Percentiles rank a stretch among this genome's conserved stretches.
These are phyloP conservation scores for Brotula barbata DNA, from an alignment of 2,797 vertebrate genomes.

Conservation along the genomic window DNA sequence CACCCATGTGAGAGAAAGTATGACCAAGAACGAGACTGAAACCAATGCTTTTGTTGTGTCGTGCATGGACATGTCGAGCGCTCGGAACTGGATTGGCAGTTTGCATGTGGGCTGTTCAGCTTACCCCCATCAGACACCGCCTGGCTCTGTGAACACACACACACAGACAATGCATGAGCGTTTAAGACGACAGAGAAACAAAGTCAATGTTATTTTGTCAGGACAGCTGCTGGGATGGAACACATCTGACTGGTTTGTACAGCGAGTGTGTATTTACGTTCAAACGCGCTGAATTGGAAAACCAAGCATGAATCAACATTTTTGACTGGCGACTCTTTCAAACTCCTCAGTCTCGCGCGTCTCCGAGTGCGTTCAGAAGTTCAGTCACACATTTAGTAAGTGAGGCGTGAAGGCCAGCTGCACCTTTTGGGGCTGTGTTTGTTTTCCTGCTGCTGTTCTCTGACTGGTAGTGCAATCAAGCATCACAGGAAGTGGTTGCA, in stretches of 20 bases:
- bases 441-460: background rate
- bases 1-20: constrained; percentile 49
- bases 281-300: background rate
- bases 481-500: constrained; percentile 73
- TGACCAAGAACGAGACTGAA: constrained; percentile 29
- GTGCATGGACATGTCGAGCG: constrained; percentile 56
- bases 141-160: constrained; percentile 81
- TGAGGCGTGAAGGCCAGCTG: constrained; percentile 52
- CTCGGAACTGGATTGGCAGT: constrained; percentile 13
- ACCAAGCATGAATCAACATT: background rate
- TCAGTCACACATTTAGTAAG: constrained; percentile 43
- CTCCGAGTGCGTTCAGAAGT: background rate
- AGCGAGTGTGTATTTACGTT: too few species aligned
- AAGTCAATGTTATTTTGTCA: too few species aligned
- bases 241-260: background rate
- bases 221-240: background rate
- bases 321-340: background rate
- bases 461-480: constrained; percentile 50
- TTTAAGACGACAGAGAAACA: too few species aligned
- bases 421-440: constrained; percentile 17
- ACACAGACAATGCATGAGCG: constrained; percentile 9
- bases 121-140: constrained; percentile 97
- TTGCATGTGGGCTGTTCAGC: constrained; percentile 44
- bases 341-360: background rate
- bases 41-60: constrained; percentile 39